Evolutionary conservation across 1,140 invertebrate genomes (phyloP).

Genomic region (Vollenhovia emeryi): DNA sequence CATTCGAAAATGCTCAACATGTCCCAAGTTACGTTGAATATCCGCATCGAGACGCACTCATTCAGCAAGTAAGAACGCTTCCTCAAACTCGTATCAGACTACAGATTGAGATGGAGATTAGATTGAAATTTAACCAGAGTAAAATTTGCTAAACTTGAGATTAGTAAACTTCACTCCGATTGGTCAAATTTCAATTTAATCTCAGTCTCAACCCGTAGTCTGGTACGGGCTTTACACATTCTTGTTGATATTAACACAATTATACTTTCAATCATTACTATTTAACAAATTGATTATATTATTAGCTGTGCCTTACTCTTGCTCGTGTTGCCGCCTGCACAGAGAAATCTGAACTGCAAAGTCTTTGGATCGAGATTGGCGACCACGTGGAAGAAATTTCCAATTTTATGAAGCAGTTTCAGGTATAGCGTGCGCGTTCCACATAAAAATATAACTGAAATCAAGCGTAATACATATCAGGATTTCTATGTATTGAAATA

Average conservation of each 20-base stretch:
- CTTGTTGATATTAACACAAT: conserved; percentile 17
- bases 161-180: no score
- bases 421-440: conserved; percentile 73
- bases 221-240: no score
- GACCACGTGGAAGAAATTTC: conserved; percentile 80
- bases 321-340: conserved; percentile 79
- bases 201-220: no score
- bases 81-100: no score
- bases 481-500: conserved; percentile 1
- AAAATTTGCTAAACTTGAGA: no score
- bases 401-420: conserved; percentile 80
- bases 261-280: conserved; percentile 22
- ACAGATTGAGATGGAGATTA: no score
- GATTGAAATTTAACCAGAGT: no score
- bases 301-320: conserved; percentile 82
- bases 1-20: conserved; percentile 90
- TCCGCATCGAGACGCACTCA: conserved; percentile 91
- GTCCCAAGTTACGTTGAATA: conserved; percentile 93
- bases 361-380: conserved; percentile 80
- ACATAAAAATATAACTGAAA: neutral
- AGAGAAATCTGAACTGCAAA: conserved; percentile 76
- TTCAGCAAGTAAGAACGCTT: conserved; percentile 86
- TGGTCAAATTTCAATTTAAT: no score
- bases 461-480: conserved; percentile 19
- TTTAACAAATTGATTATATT: conserved; percentile 34